Conservation (phyloP, 2,113 vertebrate species). For the Indicator maculatus region DNA sequence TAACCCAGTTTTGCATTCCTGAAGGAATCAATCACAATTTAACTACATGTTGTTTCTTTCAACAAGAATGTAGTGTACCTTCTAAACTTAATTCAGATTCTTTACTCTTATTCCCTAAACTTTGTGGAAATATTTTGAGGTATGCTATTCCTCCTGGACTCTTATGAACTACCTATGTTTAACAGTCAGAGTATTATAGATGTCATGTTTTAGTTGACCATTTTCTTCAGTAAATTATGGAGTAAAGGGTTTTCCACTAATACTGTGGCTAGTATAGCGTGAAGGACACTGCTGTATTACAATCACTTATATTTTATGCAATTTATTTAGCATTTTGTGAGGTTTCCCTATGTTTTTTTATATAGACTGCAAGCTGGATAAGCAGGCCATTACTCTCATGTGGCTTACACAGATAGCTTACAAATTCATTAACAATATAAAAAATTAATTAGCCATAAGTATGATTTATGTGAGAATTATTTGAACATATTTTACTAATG, state of each 20-base stretch:
- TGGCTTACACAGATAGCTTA: slow-evolving; percentile 56
- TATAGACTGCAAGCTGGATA: neutral
- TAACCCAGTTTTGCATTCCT: neutral
- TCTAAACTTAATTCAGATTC: neutral
- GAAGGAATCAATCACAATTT: neutral
- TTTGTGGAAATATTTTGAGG: neutral
- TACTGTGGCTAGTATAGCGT: neutral
- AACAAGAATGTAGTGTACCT: neutral
- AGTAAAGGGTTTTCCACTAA: neutral
- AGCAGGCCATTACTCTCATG: neutral
- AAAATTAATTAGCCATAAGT: slow-evolving; percentile 21
- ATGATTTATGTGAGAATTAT: slow-evolving; percentile 28
- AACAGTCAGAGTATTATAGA: neutral
- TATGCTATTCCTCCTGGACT: neutral
- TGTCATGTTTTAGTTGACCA: neutral
- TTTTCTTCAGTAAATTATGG: neutral
- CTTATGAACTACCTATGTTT: neutral
- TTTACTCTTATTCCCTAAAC: neutral
- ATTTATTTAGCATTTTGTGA: neutral
- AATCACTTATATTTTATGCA: neutral
- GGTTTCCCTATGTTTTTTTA: neutral
- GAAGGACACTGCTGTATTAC: neutral
- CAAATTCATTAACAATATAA: slow-evolving; percentile 21
- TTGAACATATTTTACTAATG: slow-evolving; percentile 28
- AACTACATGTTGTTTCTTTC: neutral